Base-by-base conservation (phyloP, 2,113 vertebrate genomes). In the Psettodes erumei region DNA sequence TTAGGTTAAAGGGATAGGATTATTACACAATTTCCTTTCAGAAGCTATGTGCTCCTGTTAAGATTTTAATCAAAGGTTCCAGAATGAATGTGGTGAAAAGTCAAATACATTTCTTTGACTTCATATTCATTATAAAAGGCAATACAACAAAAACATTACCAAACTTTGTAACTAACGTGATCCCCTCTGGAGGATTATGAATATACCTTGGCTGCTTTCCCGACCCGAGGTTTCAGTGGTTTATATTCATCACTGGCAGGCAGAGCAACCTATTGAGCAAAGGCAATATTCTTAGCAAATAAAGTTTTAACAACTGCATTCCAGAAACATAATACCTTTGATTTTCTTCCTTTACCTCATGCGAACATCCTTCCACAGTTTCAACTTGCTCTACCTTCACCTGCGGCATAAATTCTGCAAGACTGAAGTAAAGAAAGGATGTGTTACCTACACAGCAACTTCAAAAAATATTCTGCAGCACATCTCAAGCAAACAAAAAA, bases 141-240 rank as follows among this genome's bases (percentile, higher is more conserved):
- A 61, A 50, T 3, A 50, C 19, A 53, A 35, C 28, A 30, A 64
- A 10, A 15, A 43, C 13, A 47, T 40, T 21, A 45, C 3, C 18
- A n/a, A 16, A 35, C 3, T 23, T 37, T 35, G 25, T 38, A 40
- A 66, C 3, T 8, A 19, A 60, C 7, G 19, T 1, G 15, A 55
- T 54, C 25, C 4, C 1, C 2, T 35, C 1, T 23, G 13, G 8
- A 23, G 28, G 3, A 47, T 8, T 23, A 56, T 13, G 0, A n/a
- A 56, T n/a, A 19, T 90, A 99, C 98, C 95, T 99, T 99, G 54
- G 98, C 95, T 74, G 98, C 96, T 95, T 98, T 98, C 73, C 98
- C 98, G 82, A 95, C 95, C 84, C 97, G 94, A 58, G 95, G 92
- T 85, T 95, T 98, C 56, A 99, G 90, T 9, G 94, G 95, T 27